These are phyloP conservation scores for Montipora cactus DNA, from an alignment of 64 coral and sea anemone species.

Conservation along the genomic window DNA sequence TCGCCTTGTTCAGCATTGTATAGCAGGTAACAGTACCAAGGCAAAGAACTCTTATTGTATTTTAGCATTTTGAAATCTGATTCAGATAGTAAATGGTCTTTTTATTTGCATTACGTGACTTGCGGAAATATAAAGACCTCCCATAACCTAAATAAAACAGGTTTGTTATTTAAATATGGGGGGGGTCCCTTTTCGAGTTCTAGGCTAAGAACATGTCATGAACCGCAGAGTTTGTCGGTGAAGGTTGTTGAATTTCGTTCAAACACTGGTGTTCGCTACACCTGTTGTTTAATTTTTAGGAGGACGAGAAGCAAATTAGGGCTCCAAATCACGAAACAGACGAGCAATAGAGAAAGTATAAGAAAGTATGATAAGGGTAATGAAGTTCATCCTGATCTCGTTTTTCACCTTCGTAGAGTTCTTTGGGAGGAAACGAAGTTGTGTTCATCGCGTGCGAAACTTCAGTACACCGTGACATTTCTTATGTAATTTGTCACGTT, in stretches of 20 bases:
- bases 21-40: too few species aligned
- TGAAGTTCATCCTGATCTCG: too few species aligned
- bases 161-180: background rate
- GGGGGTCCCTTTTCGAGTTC: background rate
- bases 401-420: background rate
- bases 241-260: background rate
- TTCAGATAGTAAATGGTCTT: background rate
- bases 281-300: background rate
- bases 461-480: background rate
- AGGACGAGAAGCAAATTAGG: background rate
- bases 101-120: background rate
- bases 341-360: background rate
- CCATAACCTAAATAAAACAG: background rate
- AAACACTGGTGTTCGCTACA: background rate
- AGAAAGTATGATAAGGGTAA: background rate
- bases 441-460: background rate
- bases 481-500: background rate
- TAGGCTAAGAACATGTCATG: background rate
- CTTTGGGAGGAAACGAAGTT: background rate
- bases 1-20: too few species aligned
- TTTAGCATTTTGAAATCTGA: background rate
- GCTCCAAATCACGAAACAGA: background rate
- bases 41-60: too few species aligned
- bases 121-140: background rate
- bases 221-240: background rate